Evolutionary conservation across 2,113 vertebrate genomes (phyloP).

Genomic region (Tenebrosternarchus preto): DNA sequence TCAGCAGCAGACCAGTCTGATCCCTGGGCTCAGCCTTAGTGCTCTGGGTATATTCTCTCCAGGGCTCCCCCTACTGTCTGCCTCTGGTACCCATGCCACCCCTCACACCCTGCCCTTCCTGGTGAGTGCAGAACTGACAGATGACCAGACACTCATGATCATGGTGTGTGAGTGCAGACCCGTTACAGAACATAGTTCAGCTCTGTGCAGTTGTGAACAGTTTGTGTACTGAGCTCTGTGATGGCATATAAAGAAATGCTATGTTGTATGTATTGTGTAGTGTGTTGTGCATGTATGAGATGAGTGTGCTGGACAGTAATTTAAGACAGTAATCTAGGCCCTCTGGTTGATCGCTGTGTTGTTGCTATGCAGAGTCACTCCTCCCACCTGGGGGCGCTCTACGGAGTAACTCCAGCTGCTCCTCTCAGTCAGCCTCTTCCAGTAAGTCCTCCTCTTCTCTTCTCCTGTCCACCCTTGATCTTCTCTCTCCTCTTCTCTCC

Average conservation of each 20-base stretch:
- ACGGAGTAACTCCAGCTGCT: constrained; percentile 76
- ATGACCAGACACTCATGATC: too few relatives aligned
- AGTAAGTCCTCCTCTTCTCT: constrained; percentile 69
- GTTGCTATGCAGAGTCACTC: constrained; percentile 82
- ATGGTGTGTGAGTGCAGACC: too few relatives aligned
- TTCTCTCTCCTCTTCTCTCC: too few relatives aligned
- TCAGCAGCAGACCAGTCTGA: constrained; percentile 92
- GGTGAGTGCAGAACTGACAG: background rate
- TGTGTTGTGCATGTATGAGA: constrained; percentile 30
- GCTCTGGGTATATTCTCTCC: constrained; percentile 93
- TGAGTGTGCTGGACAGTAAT: background rate
- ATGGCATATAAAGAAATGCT: too few relatives aligned
- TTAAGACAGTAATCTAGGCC: too few relatives aligned
- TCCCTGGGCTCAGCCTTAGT: constrained; percentile 91
- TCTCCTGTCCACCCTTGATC: background rate
- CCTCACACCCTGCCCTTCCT: constrained; percentile 74
- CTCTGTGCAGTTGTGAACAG: too few relatives aligned
- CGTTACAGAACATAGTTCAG: too few relatives aligned
- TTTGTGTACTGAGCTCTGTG: too few relatives aligned
- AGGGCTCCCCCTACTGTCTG: constrained; percentile 81
- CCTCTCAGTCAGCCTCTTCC: constrained; percentile 83
- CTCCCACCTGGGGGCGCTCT: constrained; percentile 85
- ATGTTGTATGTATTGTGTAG: background rate
- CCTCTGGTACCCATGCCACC: constrained; percentile 77
- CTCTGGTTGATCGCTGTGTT: background rate